These are phyloP conservation scores for Heliconius nattereri DNA, from an alignment of 1,140 invertebrate genomes.

Conservation along the genomic window DNA sequence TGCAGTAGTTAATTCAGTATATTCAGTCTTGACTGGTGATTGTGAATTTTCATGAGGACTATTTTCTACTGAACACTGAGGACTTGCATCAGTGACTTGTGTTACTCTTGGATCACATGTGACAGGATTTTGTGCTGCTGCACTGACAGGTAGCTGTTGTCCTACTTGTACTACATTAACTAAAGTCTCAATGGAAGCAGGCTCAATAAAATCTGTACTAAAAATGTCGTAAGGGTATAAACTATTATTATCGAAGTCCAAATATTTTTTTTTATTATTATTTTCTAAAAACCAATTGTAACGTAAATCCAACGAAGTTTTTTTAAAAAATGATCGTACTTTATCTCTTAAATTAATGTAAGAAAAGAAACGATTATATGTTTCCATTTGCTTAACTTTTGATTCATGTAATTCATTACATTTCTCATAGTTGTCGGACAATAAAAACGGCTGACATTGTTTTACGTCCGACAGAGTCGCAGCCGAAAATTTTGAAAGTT, in stretches of 20 bases:
- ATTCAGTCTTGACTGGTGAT: conserved; percentile 65
- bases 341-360: conserved; percentile 62
- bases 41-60: conserved; percentile 60
- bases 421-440: conserved; percentile 52
- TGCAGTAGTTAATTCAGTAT: conserved; percentile 75
- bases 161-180: conserved; percentile 79
- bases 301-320: conserved; percentile 56
- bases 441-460: conserved; percentile 75
- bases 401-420: conserved; percentile 31
- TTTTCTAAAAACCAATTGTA: conserved; percentile 46
- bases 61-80: conserved; percentile 70
- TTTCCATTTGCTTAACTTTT: conserved; percentile 53
- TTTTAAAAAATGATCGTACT: conserved; percentile 65
- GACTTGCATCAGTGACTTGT: conserved; percentile 70
- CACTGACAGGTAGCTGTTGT: conserved; percentile 76
- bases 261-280: conserved; percentile 43
- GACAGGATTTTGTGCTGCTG: conserved; percentile 74
- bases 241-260: conserved; percentile 21
- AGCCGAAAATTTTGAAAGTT: conserved; percentile 75
- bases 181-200: conserved; percentile 46
- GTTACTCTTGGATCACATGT: conserved; percentile 74
- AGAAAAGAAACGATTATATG: conserved; percentile 50
- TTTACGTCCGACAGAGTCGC: conserved; percentile 82
- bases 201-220: conserved; percentile 62
- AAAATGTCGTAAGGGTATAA: conserved; percentile 55